Evolutionary conservation across 2,888 invertebrate genomes (phyloP).

Genomic region (Eupithecia subfuscata): DNA sequence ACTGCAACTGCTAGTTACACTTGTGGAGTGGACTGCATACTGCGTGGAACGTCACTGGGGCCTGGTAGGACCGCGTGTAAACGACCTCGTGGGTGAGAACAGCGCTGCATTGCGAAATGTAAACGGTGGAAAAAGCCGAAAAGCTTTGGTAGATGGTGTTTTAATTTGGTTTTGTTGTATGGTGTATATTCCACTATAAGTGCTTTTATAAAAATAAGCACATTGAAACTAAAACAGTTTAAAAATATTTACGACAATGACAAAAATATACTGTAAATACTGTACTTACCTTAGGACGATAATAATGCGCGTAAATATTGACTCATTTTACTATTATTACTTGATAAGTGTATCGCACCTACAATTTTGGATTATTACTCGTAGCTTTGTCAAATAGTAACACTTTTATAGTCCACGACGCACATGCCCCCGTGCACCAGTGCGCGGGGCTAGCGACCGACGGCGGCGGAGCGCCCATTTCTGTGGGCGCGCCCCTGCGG

Average conservation of each 20-base stretch:
- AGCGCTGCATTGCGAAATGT: not conserved
- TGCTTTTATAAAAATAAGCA: not conserved
- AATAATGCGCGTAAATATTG: not conserved
- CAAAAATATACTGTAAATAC: no score
- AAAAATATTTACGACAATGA: no score
- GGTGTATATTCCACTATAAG: not conserved
- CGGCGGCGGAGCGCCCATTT: no score
- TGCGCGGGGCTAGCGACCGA: no score
- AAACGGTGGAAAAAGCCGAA: not conserved
- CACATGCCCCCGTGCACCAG: no score
- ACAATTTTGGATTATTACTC: not conserved
- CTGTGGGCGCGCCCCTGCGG: no score
- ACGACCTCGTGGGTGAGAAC: not conserved
- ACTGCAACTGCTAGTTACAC: not conserved
- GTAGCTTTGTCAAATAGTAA: not conserved
- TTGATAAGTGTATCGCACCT: not conserved
- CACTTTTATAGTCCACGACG: not conserved
- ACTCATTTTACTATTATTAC: no score
- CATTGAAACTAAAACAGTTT: not conserved
- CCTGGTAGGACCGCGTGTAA: not conserved
- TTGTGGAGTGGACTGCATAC: not conserved
- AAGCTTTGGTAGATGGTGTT: not conserved
- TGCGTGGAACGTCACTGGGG: not conserved
- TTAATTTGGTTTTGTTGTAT: not conserved
- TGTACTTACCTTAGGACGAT: not conserved